These are phyloP conservation scores for Euschistus heros DNA, from an alignment of 1,140 invertebrate species.

Conservation along the genomic window DNA sequence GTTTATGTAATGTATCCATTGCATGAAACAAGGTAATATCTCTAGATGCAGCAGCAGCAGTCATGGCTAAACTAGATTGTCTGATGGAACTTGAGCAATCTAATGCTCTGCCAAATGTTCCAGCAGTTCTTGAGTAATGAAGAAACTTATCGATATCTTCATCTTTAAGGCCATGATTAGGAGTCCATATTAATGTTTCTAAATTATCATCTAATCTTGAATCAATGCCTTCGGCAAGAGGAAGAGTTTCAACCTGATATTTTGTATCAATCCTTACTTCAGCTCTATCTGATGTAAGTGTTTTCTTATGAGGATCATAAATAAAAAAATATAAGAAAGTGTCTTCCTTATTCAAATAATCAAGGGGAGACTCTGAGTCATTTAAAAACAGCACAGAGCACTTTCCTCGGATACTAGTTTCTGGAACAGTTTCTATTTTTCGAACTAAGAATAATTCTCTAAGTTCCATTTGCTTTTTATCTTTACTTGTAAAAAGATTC, in stretches of 20 bases:
- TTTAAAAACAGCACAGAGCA: no score
- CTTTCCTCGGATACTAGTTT: no score
- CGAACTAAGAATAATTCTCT: no score
- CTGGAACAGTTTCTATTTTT: no score
- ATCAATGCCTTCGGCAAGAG: not conserved
- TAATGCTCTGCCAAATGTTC: not conserved
- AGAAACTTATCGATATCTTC: not conserved
- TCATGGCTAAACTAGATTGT: not conserved
- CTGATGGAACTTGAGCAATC: not conserved
- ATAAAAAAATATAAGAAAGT: constrained; percentile 6
- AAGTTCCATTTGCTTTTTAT: no score
- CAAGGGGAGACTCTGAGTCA: no score
- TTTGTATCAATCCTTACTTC: not conserved
- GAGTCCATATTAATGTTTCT: not conserved
- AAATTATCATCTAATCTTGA: not conserved
- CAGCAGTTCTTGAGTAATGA: not conserved
- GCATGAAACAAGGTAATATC: not conserved
- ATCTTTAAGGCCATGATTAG: not conserved
- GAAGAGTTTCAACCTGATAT: not conserved
- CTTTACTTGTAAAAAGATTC: no score
- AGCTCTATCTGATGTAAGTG: not conserved
- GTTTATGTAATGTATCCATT: not conserved
- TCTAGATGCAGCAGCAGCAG: not conserved
- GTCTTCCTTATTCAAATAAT: no score
- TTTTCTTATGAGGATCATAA: not conserved